phyloP scores from a whole-genome alignment of 37 sponge, comb jelly and placozoan species.

The Aplysina aerophoba region DNA sequence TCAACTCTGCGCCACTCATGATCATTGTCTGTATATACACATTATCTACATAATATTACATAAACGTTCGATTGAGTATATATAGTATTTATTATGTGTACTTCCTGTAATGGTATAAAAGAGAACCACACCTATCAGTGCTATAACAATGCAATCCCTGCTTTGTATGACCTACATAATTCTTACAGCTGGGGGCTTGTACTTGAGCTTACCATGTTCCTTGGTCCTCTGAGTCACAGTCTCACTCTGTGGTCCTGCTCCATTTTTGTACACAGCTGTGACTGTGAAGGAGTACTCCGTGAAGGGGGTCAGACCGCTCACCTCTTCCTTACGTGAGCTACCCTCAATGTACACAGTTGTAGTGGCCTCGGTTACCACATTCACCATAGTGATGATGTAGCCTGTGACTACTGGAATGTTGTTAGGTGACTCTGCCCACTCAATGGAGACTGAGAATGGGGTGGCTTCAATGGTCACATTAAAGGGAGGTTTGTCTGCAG shows the following conservation, averaged over 20 bases:
- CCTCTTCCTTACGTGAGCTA: not conserved
- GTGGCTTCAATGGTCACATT: slow-evolving; percentile 34
- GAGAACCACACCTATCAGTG: too few species aligned
- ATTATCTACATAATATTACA: too few species aligned
- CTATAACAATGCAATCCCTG: too few species aligned
- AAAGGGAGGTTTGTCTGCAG: slow-evolving; percentile 27
- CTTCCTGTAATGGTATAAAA: too few species aligned
- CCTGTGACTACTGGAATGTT: slow-evolving; percentile 65
- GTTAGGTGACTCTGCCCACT: slow-evolving; percentile 62
- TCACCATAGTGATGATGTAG: slow-evolving; percentile 9
- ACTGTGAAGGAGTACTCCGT: slow-evolving; percentile 44
- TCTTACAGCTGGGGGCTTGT: too few species aligned
- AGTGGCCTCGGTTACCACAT: not conserved
- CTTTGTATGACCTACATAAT: too few species aligned
- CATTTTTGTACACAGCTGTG: slow-evolving; percentile 43
- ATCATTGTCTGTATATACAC: too few species aligned
- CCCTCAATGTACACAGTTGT: not conserved
- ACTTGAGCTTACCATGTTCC: slow-evolving; percentile 20
- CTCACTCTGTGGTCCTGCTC: slow-evolving; percentile 47
- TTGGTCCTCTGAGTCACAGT: slow-evolving; percentile 17
- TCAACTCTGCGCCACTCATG: too few species aligned
- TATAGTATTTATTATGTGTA: too few species aligned
- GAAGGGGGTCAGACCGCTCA: slow-evolving; percentile 29
- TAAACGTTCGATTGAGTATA: too few species aligned
- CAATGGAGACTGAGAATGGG: slow-evolving; percentile 30